phyloP scores from a whole-genome alignment of 2,888 invertebrate genomes.

The Phragmatobia fuliginosa region DNA sequence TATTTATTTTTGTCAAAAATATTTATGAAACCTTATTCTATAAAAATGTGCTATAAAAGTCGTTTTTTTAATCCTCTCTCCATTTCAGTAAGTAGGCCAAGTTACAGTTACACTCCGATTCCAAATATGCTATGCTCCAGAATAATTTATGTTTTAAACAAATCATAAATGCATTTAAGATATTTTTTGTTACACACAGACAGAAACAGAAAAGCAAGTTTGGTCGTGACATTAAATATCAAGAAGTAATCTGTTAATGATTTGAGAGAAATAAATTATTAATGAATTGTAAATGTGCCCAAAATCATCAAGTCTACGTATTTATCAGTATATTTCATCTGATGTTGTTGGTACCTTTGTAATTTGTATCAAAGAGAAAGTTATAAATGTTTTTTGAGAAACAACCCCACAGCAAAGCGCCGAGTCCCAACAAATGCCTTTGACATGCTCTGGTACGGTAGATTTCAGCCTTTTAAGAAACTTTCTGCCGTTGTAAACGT shows the following conservation, averaged over 20 bases:
- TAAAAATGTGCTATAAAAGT: no score
- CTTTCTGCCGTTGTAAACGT: background rate
- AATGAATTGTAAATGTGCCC: background rate
- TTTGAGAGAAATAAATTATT: background rate
- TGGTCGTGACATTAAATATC: background rate
- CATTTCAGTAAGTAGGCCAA: no score
- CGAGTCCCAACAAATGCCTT: constrained; percentile 20
- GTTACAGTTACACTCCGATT: no score
- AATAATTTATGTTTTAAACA: no score
- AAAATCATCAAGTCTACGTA: background rate
- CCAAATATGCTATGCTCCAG: no score
- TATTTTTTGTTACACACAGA: no score
- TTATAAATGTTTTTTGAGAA: constrained; percentile 23
- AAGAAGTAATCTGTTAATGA: background rate
- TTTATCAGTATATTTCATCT: background rate
- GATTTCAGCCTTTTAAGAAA: constrained; percentile 17
- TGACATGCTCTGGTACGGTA: constrained; percentile 17
- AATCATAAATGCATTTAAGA: no score
- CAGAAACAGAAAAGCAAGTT: no score
- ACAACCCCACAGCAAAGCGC: constrained; percentile 11
- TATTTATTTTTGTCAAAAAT: no score
- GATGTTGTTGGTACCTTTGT: background rate
- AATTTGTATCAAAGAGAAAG: constrained; percentile 31
- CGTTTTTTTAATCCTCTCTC: no score
- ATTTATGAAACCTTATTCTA: no score